Evolutionary conservation across 2,113 vertebrate species (phyloP).

Genomic region (Xyliphius kryptos): DNA sequence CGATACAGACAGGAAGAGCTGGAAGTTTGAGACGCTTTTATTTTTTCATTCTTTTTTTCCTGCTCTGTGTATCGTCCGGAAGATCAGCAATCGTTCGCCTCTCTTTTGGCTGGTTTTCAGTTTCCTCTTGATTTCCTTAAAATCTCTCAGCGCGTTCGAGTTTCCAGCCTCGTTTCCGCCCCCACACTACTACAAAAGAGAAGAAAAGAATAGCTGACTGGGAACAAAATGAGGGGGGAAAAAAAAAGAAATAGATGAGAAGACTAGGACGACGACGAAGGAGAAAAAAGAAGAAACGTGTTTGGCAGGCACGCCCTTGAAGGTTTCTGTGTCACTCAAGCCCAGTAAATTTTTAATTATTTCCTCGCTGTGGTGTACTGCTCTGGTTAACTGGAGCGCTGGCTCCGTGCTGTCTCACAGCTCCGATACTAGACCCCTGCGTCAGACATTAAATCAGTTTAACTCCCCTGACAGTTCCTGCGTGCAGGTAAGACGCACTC

Average conservation of each 20-base stretch:
- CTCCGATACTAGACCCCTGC: slow-evolving; percentile 29
- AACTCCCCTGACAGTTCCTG: slow-evolving; percentile 28
- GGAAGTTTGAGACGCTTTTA: not conserved
- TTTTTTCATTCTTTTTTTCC: not conserved
- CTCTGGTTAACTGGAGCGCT: slow-evolving; percentile 36
- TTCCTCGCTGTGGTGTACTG: slow-evolving; percentile 66
- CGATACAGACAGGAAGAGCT: not conserved
- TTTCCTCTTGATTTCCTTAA: slow-evolving; percentile 16
- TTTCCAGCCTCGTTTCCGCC: slow-evolving; percentile 51
- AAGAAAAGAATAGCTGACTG: slow-evolving; percentile 60
- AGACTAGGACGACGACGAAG: slow-evolving; percentile 52
- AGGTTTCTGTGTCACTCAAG: slow-evolving; percentile 78
- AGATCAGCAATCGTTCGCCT: slow-evolving; percentile 10
- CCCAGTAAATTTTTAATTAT: slow-evolving; percentile 78
- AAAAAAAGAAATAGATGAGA: slow-evolving; percentile 63
- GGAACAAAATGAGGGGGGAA: slow-evolving; percentile 29
- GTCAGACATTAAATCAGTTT: slow-evolving; percentile 36
- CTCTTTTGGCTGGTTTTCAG: slow-evolving; percentile 20
- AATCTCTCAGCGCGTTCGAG: slow-evolving; percentile 17
- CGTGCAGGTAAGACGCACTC: slow-evolving; percentile 3
- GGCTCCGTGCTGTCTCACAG: slow-evolving; percentile 44
- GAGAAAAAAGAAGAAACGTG: slow-evolving; percentile 65
- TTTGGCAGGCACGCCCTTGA: slow-evolving; percentile 76
- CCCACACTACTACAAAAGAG: slow-evolving; percentile 48
- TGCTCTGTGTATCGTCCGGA: not conserved